Evolutionary conservation across 1,140 invertebrate species (phyloP), one percentile per base, ranked within the genome.

Genomic region (Euglossa dilemma): DNA sequence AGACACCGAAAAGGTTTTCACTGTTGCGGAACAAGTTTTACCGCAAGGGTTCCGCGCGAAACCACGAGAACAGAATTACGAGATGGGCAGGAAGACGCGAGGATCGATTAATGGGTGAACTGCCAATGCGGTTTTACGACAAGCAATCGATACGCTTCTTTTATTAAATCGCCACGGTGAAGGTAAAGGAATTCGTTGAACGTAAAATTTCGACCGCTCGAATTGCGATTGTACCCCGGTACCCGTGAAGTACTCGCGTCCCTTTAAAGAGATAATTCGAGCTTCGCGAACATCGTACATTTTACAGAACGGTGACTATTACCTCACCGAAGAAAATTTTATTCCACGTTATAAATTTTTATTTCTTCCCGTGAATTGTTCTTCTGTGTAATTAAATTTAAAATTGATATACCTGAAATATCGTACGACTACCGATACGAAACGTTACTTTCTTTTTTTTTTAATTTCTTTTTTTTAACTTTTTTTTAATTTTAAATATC

Each of bases 41-140:
- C 88, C 90, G 69, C 88, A 86, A 36, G 83, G 86, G 70, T 81
- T 81, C 66, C 82, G 83, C 63, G 70, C 85, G 45, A 85, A 85
- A 90, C 90, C 86, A 63, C 88, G 45, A 7, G 84, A 86, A 90
- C 87, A 85, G 87, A 90, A 90, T 90, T 90, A 90, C 87, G 87
- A 84, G 83, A 88, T 80, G 64, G 83, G 64, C 80, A 73, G 74
- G 66, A 79, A 74, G 81, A 89, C 59, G 76, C 80, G 80, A 80
- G 66, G 84, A 91, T 90, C 87, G 89, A 91, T 90, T 90, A 91
- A 91, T 89, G 89, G 90, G 61, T 86, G 69, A 74, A 80, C 77
- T 88, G 88, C 74, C 86, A 84, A 85, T 90, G 90, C 72, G 89
- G 89, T 91, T 90, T 85, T 45, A 75, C 80, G 86, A 82, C 83